phyloP scores from a whole-genome alignment of 2,888 invertebrate species.

The Dryocosmus kuriphilus region DNA sequence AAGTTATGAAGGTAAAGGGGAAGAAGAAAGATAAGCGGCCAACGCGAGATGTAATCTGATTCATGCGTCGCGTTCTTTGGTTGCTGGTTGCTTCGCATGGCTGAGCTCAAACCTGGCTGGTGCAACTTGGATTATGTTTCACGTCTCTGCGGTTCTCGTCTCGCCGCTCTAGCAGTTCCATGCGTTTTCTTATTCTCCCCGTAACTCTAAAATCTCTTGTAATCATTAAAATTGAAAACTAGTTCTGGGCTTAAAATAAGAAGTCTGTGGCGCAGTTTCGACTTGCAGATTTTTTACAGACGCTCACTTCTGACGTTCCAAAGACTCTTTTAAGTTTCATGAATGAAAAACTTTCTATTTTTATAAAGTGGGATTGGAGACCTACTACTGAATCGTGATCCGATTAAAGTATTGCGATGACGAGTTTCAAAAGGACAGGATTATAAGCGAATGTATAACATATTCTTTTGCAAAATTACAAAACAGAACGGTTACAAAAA shows the following conservation, averaged over 20 bases:
- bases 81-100: slow-evolving; percentile 73
- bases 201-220: not conserved
- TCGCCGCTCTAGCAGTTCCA: slow-evolving; percentile 61
- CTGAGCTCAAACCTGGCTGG: slow-evolving; percentile 73
- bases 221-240: slow-evolving; percentile 2
- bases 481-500: too few species aligned
- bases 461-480: too few species aligned
- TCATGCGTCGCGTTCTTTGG: slow-evolving; percentile 75
- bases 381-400: not conserved
- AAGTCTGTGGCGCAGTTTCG: not conserved
- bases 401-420: not conserved
- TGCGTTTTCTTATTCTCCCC: slow-evolving; percentile 14
- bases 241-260: not conserved
- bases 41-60: slow-evolving; percentile 77
- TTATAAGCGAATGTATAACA: too few species aligned
- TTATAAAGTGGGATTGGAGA: not conserved
- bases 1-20: slow-evolving; percentile 62
- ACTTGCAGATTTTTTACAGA: too few species aligned
- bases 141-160: slow-evolving; percentile 76
- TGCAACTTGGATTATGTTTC: slow-evolving; percentile 77
- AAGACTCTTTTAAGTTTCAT: not conserved
- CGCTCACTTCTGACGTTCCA: not conserved
- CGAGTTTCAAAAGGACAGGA: not conserved
- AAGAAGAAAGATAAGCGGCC: slow-evolving; percentile 75
- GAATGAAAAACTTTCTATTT: too few species aligned